Evolutionary conservation across 2,888 invertebrate genomes (phyloP).

Genomic region (Cantharis rustica): DNA sequence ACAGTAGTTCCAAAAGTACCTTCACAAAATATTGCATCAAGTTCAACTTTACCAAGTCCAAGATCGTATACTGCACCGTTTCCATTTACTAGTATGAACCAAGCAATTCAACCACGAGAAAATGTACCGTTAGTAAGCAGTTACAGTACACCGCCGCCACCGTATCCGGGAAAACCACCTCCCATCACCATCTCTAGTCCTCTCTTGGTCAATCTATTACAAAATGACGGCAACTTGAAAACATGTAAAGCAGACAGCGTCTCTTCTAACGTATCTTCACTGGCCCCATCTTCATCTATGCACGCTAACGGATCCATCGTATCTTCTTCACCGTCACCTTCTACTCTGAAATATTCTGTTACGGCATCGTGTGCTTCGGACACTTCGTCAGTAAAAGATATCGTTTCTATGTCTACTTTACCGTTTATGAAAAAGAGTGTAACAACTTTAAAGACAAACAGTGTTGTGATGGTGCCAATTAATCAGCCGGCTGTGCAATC

Average conservation of each 20-base stretch:
- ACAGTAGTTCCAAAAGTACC: conserved; percentile 55
- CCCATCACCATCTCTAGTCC: conserved; percentile 84
- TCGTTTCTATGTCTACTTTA: conserved; percentile 7
- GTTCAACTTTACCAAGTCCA: conserved; percentile 44
- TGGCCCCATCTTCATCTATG: neutral
- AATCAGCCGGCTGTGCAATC: conserved; percentile 19
- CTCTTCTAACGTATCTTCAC: conserved; percentile 3
- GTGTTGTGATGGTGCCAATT: conserved; percentile 8
- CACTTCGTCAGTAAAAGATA: conserved; percentile 11
- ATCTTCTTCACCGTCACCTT: conserved; percentile 4
- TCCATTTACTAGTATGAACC: conserved; percentile 91
- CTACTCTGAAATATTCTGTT: conserved; percentile 13
- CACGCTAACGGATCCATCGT: conserved; percentile 10
- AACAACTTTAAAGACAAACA: conserved; percentile 18
- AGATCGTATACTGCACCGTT: conserved; percentile 68
- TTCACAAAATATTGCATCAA: conserved; percentile 39
- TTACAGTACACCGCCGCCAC: conserved; percentile 51
- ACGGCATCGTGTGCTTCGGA: conserved; percentile 18
- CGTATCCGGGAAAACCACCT: conserved; percentile 55
- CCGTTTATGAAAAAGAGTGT: conserved; percentile 28
- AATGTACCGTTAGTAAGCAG: conserved; percentile 35
- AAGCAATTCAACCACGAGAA: conserved; percentile 79
- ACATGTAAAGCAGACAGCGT: conserved; percentile 17
- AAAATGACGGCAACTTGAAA: conserved; percentile 70
- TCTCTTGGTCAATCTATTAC: conserved; percentile 86